phyloP scores from a whole-genome alignment of 1,140 invertebrate species.

The Whitmania pigra region DNA sequence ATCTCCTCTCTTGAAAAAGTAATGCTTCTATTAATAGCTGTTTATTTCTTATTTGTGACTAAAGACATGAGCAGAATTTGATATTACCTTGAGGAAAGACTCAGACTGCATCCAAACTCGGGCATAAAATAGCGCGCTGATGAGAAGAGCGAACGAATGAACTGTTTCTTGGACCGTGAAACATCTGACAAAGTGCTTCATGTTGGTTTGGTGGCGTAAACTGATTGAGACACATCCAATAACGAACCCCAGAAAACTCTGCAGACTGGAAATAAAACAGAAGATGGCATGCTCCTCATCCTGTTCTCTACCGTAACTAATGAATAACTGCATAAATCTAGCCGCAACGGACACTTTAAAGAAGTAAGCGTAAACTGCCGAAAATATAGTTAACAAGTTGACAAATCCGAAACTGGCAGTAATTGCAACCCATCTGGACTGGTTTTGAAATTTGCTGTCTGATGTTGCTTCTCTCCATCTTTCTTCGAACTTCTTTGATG shows the following conservation, averaged over 20 bases:
- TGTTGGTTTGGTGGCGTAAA: background rate
- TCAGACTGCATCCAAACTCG: background rate
- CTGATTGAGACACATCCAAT: background rate
- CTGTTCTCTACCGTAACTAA: slow-evolving; percentile 1
- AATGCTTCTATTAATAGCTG: no score
- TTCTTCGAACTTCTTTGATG: no score
- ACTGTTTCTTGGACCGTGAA: background rate
- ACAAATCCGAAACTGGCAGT: background rate
- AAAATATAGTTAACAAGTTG: slow-evolving; percentile 1
- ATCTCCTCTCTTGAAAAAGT: slow-evolving; percentile 7
- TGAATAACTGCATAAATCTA: background rate
- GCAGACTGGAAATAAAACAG: background rate
- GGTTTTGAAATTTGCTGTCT: background rate
- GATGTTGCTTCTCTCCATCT: no score
- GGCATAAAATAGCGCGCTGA: background rate
- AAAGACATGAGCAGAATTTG: background rate
- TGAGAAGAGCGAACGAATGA: background rate
- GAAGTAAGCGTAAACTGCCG: background rate
- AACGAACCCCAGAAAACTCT: background rate
- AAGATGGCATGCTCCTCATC: background rate
- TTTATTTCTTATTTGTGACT: background rate
- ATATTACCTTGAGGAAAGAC: background rate
- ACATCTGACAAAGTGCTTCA: background rate
- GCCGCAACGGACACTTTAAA: background rate
- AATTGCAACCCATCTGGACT: background rate